These are phyloP conservation scores for Drosophila kikkawai DNA, from an alignment of 1,140 invertebrate species.

Conservation along the genomic window DNA sequence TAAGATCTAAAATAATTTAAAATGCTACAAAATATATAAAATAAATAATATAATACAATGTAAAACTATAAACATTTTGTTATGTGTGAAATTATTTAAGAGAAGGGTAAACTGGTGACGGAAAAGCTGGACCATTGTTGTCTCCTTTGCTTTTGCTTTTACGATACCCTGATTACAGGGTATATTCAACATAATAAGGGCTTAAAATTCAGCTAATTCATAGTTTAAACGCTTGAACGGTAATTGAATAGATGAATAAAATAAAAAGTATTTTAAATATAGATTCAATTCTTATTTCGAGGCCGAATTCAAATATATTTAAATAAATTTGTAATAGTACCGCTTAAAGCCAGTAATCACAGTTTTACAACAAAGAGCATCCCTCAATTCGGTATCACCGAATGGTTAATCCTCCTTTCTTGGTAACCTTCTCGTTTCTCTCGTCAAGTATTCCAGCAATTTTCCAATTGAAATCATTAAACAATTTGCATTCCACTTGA, in stretches of 20 bases:
- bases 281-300: neutral
- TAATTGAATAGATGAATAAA: neutral
- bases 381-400: neutral
- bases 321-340: neutral
- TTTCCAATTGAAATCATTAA: constrained; percentile 85
- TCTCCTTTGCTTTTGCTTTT: constrained; percentile 21
- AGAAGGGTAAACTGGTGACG: constrained; percentile 8
- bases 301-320: neutral
- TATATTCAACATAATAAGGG: neutral
- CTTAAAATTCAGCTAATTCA: neutral
- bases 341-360: too few species aligned
- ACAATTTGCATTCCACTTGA: constrained; percentile 84
- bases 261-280: neutral
- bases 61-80: neutral
- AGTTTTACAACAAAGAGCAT: constrained; percentile 8
- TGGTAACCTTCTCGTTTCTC: constrained; percentile 47
- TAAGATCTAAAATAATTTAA: too few species aligned
- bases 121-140: constrained; percentile 34
- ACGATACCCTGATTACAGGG: constrained; percentile 7
- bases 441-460: constrained; percentile 82
- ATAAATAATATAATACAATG: neutral
- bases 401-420: constrained; percentile 50
- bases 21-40: neutral
- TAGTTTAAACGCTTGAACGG: too few species aligned
- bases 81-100: neutral